Evolutionary conservation across 1,140 invertebrate genomes (phyloP).

Genomic region (Copidosoma floridanum): DNA sequence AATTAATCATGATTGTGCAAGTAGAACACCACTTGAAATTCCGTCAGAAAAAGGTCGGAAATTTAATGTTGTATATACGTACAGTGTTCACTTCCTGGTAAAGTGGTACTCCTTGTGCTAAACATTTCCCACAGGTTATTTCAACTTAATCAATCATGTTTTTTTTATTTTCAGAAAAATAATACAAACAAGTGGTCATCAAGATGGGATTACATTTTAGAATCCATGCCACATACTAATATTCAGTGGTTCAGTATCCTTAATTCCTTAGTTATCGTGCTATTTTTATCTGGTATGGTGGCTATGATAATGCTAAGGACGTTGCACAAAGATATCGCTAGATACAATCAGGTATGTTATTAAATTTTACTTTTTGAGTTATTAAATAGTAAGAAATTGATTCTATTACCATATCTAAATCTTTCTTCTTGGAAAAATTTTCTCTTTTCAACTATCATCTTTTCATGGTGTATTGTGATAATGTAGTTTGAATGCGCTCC

Average conservation of each 20-base stretch:
- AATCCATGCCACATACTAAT: slow-evolving; percentile 97
- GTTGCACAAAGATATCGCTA: slow-evolving; percentile 96
- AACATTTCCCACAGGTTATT: background rate
- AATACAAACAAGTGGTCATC: slow-evolving; percentile 96
- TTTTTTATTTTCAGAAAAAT: slow-evolving; percentile 60
- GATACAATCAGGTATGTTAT: slow-evolving; percentile 90
- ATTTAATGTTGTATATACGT: slow-evolving; percentile 80
- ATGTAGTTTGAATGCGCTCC: too few relatives aligned
- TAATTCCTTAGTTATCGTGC: slow-evolving; percentile 85
- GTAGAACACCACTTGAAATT: slow-evolving; percentile 62
- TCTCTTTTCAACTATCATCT: too few relatives aligned
- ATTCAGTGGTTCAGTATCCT: slow-evolving; percentile 98
- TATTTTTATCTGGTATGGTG: slow-evolving; percentile 96
- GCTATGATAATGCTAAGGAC: slow-evolving; percentile 98
- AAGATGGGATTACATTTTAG: slow-evolving; percentile 98
- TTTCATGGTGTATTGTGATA: too few relatives aligned
- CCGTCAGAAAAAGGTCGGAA: slow-evolving; percentile 56
- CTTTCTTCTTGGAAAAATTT: too few relatives aligned
- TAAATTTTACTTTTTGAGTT: too few relatives aligned
- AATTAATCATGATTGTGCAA: slow-evolving; percentile 58
- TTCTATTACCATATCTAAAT: too few relatives aligned
- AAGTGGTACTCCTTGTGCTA: slow-evolving; percentile 39
- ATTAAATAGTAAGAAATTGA: too few relatives aligned
- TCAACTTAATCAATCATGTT: background rate
- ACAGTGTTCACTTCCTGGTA: slow-evolving; percentile 79